Conservation (phyloP, 2,888 invertebrate species). For the Alsophila aescularia region DNA sequence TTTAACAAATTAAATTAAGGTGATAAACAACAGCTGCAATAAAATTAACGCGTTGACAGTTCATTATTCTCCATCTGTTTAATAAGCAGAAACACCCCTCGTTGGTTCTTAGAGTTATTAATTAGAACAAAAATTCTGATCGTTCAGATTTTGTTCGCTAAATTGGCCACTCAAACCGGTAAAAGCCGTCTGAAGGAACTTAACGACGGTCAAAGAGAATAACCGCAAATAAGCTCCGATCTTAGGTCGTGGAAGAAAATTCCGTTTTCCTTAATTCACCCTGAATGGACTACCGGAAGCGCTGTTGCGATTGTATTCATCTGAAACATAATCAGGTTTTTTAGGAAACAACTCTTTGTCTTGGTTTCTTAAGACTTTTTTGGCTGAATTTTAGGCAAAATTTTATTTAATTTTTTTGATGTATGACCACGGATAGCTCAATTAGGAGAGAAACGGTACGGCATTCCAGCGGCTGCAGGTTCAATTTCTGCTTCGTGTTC, state of each 20-base stretch:
- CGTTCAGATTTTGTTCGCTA: constrained; percentile 80
- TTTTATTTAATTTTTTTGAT: not conserved
- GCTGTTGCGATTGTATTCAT: constrained; percentile 73
- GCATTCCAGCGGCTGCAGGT: no score
- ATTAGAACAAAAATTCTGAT: constrained; percentile 83
- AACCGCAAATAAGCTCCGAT: constrained; percentile 84
- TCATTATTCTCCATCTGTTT: constrained; percentile 67
- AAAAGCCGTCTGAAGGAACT: constrained; percentile 81
- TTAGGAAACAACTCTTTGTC: constrained; percentile 37
- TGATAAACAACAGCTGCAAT: constrained; percentile 50
- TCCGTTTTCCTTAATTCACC: constrained; percentile 81
- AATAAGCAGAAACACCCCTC: constrained; percentile 67
- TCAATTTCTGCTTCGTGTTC: no score
- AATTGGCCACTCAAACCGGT: constrained; percentile 83
- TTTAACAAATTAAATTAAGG: constrained; percentile 12
- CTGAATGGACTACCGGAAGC: constrained; percentile 74
- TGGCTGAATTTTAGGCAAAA: constrained; percentile 2
- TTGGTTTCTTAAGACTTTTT: constrained; percentile 12
- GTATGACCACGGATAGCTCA: no score
- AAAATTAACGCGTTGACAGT: constrained; percentile 60
- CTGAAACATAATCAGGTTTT: constrained; percentile 67
- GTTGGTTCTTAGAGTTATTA: constrained; percentile 73
- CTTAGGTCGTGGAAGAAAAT: constrained; percentile 77
- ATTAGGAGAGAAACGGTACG: no score
- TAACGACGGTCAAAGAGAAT: constrained; percentile 85